phyloP scores from a whole-genome alignment of 2,888 invertebrate species.

The Drosophila dives region DNA sequence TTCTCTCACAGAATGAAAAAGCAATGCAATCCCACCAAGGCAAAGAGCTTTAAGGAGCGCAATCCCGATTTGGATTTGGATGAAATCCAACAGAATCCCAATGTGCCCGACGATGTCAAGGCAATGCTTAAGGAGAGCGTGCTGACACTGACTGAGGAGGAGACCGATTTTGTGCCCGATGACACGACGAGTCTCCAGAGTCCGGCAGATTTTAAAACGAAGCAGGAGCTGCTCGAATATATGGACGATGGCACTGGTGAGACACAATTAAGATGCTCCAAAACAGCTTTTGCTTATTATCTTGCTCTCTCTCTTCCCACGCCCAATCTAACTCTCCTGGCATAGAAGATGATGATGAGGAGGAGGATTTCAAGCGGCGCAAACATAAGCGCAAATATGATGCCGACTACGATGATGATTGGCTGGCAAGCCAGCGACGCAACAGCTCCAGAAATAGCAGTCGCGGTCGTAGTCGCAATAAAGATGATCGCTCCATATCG shows the following conservation, averaged over 20 bases:
- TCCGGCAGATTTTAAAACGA: slow-evolving; percentile 82
- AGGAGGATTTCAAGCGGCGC: slow-evolving; percentile 83
- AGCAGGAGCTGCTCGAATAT: slow-evolving; percentile 83
- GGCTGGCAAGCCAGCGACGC: slow-evolving; percentile 82
- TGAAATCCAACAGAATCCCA: slow-evolving; percentile 85
- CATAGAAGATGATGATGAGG: slow-evolving; percentile 82
- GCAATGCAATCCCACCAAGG: slow-evolving; percentile 84
- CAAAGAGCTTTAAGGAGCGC: slow-evolving; percentile 85
- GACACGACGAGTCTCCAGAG: slow-evolving; percentile 71
- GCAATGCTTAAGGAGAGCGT: slow-evolving; percentile 84
- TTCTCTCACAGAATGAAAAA: slow-evolving; percentile 83
- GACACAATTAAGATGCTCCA: slow-evolving; percentile 6
- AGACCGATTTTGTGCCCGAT: slow-evolving; percentile 60
- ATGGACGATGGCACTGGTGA: slow-evolving; percentile 84
- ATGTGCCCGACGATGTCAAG: slow-evolving; percentile 85
- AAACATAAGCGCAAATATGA: slow-evolving; percentile 83
- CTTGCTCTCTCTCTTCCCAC: not conserved
- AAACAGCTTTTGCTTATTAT: slow-evolving; percentile 16
- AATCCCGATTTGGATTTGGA: slow-evolving; percentile 85
- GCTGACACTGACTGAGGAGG: slow-evolving; percentile 80
- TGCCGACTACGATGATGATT: slow-evolving; percentile 85
- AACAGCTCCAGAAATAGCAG: slow-evolving; percentile 78
- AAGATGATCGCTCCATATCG: slow-evolving; percentile 83
- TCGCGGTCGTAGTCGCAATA: slow-evolving; percentile 79
- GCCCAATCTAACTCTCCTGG: not conserved